Conservation (phyloP, 2,113 vertebrate genomes). For the Pogonocichla stellata region DNA sequence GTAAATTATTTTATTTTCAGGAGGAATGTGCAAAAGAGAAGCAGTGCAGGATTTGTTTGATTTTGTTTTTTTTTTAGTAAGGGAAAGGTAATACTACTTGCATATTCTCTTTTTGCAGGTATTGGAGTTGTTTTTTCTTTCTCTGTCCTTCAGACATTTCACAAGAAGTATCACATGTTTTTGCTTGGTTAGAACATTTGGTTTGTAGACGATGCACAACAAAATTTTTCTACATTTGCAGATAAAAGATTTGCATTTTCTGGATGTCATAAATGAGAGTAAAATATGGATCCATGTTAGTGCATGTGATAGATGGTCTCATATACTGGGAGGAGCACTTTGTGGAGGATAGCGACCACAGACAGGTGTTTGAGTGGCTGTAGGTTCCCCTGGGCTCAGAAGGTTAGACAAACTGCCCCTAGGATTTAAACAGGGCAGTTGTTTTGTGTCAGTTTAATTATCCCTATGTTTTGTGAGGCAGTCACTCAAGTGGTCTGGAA, state of each 20-base stretch:
- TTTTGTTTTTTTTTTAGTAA: not conserved
- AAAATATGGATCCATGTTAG: not conserved
- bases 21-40: not conserved
- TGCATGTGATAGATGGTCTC: not conserved
- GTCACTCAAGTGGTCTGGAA: constrained; percentile 66
- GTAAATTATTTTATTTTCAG: not conserved
- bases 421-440: constrained; percentile 71
- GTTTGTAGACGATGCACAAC: not conserved
- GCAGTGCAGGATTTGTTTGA: not conserved
- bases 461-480: constrained; percentile 69
- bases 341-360: constrained; percentile 59
- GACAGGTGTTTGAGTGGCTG: constrained; percentile 73
- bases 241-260: not conserved
- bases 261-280: not conserved
- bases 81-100: not conserved
- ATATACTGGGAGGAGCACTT: constrained; percentile 1
- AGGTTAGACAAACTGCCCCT: constrained; percentile 84
- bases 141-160: not conserved
- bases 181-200: not conserved
- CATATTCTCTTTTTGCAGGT: not conserved
- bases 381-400: constrained; percentile 75
- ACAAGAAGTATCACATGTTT: not conserved
- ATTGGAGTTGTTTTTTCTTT: rapidly evolving
- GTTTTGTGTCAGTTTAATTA: constrained; percentile 79
- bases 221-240: not conserved